phyloP scores from a whole-genome alignment of 2,888 invertebrate genomes.

The Metacarcinus magister region DNA sequence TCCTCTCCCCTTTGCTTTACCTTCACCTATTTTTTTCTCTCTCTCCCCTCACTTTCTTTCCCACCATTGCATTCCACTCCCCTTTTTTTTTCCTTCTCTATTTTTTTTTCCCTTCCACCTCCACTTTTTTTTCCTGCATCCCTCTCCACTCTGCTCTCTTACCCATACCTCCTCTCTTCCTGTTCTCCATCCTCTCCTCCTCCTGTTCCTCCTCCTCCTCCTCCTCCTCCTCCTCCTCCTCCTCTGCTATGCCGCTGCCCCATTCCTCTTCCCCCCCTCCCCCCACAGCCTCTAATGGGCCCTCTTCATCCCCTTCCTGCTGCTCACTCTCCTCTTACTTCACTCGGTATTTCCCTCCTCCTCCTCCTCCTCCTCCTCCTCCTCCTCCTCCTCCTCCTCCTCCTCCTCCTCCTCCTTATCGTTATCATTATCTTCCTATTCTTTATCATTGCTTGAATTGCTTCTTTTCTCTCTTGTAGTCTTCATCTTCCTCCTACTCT shows the following conservation, averaged over 20 bases:
- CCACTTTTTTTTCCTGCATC: not conserved
- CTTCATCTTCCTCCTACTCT: not conserved
- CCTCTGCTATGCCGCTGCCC: not conserved
- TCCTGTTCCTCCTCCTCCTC: not conserved
- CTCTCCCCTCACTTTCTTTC: not conserved
- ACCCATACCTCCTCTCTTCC: not conserved
- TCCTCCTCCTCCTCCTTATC: not conserved
- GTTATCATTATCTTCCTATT: not conserved
- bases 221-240: not conserved
- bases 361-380: not conserved
- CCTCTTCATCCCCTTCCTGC: not conserved
- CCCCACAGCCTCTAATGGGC: not conserved
- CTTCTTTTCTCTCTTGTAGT: not conserved
- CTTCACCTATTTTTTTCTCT: not conserved
- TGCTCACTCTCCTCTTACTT: not conserved
- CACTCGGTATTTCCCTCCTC: not conserved
- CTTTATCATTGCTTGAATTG: not conserved
- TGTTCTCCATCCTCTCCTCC: not conserved
- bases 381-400: not conserved
- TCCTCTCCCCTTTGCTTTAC: not conserved
- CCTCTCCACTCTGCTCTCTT: not conserved
- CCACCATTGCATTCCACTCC: not conserved
- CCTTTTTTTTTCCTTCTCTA: not conserved
- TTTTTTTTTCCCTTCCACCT: not conserved
- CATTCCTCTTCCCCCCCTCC: not conserved